A percentile compares a stretch with the other conserved stretches of the same genome.
Evolutionary conservation across 2,113 vertebrate genomes (phyloP).

Genomic region (Mobula hypostoma): DNA sequence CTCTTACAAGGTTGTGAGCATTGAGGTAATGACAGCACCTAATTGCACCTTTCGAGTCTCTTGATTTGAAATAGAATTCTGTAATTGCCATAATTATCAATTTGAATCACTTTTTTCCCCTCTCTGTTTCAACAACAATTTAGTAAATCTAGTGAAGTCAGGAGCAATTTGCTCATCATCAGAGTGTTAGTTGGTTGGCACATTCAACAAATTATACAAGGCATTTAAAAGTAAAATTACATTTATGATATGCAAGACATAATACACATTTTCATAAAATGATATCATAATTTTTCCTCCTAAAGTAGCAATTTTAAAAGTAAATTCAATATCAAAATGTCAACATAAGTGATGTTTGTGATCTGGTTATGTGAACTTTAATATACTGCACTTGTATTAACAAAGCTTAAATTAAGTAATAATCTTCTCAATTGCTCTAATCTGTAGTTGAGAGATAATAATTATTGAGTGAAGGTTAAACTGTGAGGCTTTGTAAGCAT

Average conservation of each 20-base stretch:
- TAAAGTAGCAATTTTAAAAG: neutral
- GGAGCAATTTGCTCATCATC: constrained; percentile 25
- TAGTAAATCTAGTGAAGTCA: neutral
- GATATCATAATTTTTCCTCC: neutral
- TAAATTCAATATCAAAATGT: neutral
- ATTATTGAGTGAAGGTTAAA: neutral
- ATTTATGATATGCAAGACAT: neutral
- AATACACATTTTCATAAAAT: neutral
- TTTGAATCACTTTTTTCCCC: neutral
- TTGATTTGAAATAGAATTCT: constrained; percentile 35
- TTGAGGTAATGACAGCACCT: neutral
- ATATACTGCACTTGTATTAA: too few relatives aligned
- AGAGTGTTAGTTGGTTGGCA: neutral
- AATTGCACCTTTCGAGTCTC: constrained; percentile 19
- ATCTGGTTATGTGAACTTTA: neutral
- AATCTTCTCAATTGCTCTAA: neutral
- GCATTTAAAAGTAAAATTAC: constrained; percentile 1
- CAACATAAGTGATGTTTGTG: neutral
- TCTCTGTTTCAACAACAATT: constrained; percentile 24
- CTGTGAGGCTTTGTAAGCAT: neutral
- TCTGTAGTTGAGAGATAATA: neutral
- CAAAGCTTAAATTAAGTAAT: neutral
- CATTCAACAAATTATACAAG: neutral
- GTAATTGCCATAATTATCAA: constrained; percentile 30
- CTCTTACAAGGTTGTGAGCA: constrained; percentile 4